A percentile compares a stretch with the other conserved stretches of the same genome.
phyloP scores from a whole-genome alignment of 1,140 invertebrate genomes.

The Orchestia grillus region DNA sequence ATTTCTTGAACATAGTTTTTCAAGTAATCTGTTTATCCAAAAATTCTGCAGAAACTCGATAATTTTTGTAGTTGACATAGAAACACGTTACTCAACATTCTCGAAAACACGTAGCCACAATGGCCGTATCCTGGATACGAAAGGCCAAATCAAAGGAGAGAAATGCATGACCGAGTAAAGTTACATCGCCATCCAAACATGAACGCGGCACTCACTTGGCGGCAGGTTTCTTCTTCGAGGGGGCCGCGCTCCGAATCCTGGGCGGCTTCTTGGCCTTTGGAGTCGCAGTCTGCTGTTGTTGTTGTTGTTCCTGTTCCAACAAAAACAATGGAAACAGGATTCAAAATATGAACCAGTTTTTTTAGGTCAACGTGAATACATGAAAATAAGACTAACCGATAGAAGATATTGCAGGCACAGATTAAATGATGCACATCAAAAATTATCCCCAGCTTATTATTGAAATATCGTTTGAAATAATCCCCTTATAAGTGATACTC shows the following conservation, averaged over 20 bases:
- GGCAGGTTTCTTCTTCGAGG: conserved; percentile 61
- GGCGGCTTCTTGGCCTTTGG: conserved; percentile 61
- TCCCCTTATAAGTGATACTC: no score
- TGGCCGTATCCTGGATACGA: no score
- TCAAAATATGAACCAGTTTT: not conserved
- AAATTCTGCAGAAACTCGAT: not conserved
- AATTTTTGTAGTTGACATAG: not conserved
- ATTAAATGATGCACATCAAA: not conserved
- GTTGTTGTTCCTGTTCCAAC: not conserved
- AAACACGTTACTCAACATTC: no score
- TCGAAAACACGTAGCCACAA: no score
- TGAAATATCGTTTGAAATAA: not conserved
- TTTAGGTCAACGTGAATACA: not conserved
- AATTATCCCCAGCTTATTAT: not conserved
- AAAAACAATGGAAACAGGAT: not conserved
- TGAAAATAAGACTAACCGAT: not conserved
- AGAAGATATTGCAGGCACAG: not conserved
- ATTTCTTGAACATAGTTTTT: no score
- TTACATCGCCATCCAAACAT: no score
- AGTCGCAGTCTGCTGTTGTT: conserved; percentile 33
- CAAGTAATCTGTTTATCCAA: no score
- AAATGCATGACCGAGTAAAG: no score
- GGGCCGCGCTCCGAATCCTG: conserved; percentile 60
- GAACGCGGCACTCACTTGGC: conserved; percentile 61
- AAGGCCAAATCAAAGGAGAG: no score